Base-by-base conservation (phyloP, 2,888 invertebrate genomes). In the Endomychus coccineus region DNA sequence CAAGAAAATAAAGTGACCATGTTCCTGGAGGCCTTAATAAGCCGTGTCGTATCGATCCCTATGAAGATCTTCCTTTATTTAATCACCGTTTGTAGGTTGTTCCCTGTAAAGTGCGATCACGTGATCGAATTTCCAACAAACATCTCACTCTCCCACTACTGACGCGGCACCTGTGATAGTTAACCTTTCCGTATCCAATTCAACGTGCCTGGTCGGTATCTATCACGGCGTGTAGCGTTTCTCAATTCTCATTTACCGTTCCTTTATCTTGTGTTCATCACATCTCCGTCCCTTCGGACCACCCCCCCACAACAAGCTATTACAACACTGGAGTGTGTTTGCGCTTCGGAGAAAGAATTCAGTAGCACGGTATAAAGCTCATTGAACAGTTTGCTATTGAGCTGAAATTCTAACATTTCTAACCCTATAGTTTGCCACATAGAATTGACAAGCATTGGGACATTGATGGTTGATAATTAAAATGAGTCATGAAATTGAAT, bases 111-210 rank as follows among this genome's bases (percentile, higher is more conserved):
- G 54, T 52, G 50, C 40, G 44, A 32, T 52, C 56, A 57, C 57
- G 58, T 59, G 60, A 58, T 52, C 52, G 51, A 59, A 60, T 58
- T 58, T 53, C 55, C 55, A 56, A 58, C 49, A 49, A 51, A 47
- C 46, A 47, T 48, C 48, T 51, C 46, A 42, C 48, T 50, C 45
- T 38, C 48, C 43, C n/a, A n/a, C n/a, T n/a, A n/a, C n/a, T n/a
- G n/a, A n/a, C n/a, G 49, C 52, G 43, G 50, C 55, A 58, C 57
- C 59, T 59, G 57, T 45, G 27, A 27, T 11, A 36, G 36, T 36
- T 36, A 46, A 45, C 45, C 51, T 45, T 49, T 44, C 41, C 46
- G 40, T 43, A 45, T 48, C 52, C 48, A 46, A 48, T 51, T 44
- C 43, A 39, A 40, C 40, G 42, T 46, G 46, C 30, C 48, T 38